phyloP scores from a whole-genome alignment of 2,888 invertebrate species.

The Augiades crinisus region DNA sequence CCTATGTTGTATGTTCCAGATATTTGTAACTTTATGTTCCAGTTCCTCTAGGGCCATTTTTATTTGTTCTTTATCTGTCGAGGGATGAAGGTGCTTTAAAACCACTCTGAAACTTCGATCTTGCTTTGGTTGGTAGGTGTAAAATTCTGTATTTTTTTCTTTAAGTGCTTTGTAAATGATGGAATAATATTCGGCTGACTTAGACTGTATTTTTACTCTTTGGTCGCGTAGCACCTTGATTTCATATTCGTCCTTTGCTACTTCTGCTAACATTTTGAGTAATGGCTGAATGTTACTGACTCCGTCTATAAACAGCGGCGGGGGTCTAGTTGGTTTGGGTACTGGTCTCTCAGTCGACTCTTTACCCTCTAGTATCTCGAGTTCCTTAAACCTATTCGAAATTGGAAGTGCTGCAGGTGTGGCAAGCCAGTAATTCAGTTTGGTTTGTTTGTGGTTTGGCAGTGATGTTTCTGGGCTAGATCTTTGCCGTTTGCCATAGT shows the following conservation, averaged over 20 bases:
- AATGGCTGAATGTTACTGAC: not conserved
- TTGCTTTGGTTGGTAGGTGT: conserved; percentile 29
- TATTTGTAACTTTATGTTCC: conserved; percentile 13
- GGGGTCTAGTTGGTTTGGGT: not conserved
- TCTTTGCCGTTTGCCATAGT: no score
- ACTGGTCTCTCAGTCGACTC: not conserved
- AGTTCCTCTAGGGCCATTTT: conserved; percentile 18
- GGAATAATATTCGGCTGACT: conserved; percentile 15
- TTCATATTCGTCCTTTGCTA: not conserved
- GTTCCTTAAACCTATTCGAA: not conserved
- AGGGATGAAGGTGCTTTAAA: conserved; percentile 28
- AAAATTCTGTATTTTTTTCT: conserved; percentile 26
- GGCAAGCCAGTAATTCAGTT: not conserved
- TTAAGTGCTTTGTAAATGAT: conserved; percentile 17
- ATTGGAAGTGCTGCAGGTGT: not conserved
- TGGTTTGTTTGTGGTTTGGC: not conserved
- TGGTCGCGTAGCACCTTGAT: not conserved
- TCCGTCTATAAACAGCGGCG: not conserved
- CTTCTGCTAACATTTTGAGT: not conserved
- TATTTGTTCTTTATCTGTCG: conserved; percentile 27
- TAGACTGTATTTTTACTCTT: conserved; percentile 9
- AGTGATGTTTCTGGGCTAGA: no score
- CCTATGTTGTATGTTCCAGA: conserved; percentile 26
- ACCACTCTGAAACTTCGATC: conserved; percentile 24
- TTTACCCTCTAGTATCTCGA: no score